Evolutionary conservation across 1,140 invertebrate species (phyloP), one percentile per base, ranked within the genome.

Genomic region (Drosophila ercepeae): DNA sequence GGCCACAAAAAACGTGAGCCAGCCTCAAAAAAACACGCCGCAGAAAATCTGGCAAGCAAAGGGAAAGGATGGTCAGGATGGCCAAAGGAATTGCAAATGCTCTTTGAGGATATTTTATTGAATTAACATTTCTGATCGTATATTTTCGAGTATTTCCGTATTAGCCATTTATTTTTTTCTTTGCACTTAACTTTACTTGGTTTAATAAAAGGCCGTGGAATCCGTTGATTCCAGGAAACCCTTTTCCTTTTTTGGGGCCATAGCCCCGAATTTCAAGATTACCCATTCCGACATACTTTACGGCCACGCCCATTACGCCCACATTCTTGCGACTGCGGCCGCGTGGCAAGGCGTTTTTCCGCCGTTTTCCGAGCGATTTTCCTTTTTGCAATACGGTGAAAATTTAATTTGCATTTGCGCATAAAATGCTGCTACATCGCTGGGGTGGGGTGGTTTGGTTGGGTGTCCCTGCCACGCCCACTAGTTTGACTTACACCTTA

Each of bases 341-440:
- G 44, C 55, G 63, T 52, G 51, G 69, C 53, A 55, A 44, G 42
- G 18, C 42, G 51, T 57, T 67, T 68, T 64, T 60, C 16, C 60
- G 51, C 36, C 36, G 16, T 42, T 54, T 67, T 61, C 16, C 34
- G 60, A 29, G 45, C 45, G 45, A 69, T 68, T 86, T 67, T 39
- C 36, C 32, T 60, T 64, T 70, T 64, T 52, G 54, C 59, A 32
- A 63, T 77, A 71, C 45, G 50, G 73, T 79, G 76, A 61, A 86
- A 86, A 86, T 86, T 86, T 84, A 86, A 86, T 86, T 86, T 86
- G 69, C 81, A 86, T 86, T 86, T 86, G 78, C 81, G 81, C 81
- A 86, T 86, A 86, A 84, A 84, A 78, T 75, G 54, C 53, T 59
- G 63, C 54, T 55, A 60, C 68, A 76, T 57, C 52, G 68, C 59